Evolutionary conservation across 1,140 invertebrate genomes (phyloP).

Genomic region (Copidosoma floridanum): DNA sequence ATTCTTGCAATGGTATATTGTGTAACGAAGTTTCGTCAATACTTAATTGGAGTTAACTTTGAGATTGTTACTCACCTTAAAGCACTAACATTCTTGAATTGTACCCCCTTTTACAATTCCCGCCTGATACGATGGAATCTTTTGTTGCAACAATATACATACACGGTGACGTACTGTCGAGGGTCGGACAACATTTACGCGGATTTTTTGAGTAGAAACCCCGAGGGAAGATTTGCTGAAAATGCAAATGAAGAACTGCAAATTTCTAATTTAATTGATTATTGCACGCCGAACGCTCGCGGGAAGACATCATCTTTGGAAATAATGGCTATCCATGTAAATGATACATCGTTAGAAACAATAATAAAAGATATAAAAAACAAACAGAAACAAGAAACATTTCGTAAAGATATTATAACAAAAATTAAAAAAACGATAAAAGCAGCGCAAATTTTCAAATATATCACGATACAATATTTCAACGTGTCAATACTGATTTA

Average conservation of each 20-base stretch:
- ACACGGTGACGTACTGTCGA: conserved; percentile 40
- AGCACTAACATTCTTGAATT: background rate
- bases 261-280: background rate
- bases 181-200: conserved; percentile 30
- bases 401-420: background rate
- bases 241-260: background rate
- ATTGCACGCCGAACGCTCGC: too few relatives aligned
- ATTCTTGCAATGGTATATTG: background rate
- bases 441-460: background rate
- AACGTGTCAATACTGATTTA: background rate
- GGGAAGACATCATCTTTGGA: too few relatives aligned
- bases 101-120: background rate
- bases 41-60: background rate
- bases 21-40: background rate
- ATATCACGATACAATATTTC: background rate
- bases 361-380: background rate
- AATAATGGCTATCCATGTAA: too few relatives aligned
- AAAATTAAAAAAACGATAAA: background rate
- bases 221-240: background rate
- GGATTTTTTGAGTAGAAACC: conserved; percentile 18
- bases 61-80: conserved; percentile 15
- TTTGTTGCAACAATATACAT: conserved; percentile 48
- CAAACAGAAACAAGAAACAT: background rate
- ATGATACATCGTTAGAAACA: background rate
- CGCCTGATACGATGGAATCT: conserved; percentile 42